Evolutionary conservation across 2,888 invertebrate genomes (phyloP), one percentile per base, ranked within the genome.

Genomic region (Strigamia crassipes): DNA sequence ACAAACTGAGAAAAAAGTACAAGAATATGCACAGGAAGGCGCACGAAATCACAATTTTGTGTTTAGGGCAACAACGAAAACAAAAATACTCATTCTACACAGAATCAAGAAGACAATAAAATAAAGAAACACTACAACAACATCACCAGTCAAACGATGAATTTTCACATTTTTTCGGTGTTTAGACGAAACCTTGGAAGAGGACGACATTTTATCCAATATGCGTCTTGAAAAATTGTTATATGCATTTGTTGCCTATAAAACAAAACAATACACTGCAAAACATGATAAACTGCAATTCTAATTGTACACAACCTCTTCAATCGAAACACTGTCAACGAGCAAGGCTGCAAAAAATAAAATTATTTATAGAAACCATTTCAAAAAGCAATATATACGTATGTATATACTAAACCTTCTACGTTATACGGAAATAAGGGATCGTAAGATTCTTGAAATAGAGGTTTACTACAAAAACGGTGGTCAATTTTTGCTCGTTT

Each of bases 41-140:
- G 10, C 38, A 38, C 2, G 38, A 66, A 66, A 66, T 66, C 18
- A 66, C 61, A 23, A 21, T 4, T 66, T 66, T 66, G 61, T n/a
- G 18, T 66, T 18, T 18, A 66, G 18, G 18, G 61, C 21, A 21
- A 66, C 21, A 66, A 66, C 61, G 21, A 66, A 66, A 4, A 8
- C 21, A 23, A 66, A 66, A 23, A 66, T 66, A 66, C 61, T 66
- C 61, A 66, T 21, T 66, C 61, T 21, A 66, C 18, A n/a, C 61
- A 66, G 61, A 66, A 66, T 23, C 18, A 66, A 66, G 12, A 66
- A 66, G 12, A 23, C 21, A 23, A 66, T 66, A 23, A n/a, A n/a
- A 21, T 66, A 66, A n/a, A 66, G 18, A 23, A 66, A 66, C 18
- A 66, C 61, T 12, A 66, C 12, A 21, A 66, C 21, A 23, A 66